These are phyloP conservation scores for Eristalis tenax DNA, from an alignment of 2,888 invertebrate genomes.

Conservation along the genomic window DNA sequence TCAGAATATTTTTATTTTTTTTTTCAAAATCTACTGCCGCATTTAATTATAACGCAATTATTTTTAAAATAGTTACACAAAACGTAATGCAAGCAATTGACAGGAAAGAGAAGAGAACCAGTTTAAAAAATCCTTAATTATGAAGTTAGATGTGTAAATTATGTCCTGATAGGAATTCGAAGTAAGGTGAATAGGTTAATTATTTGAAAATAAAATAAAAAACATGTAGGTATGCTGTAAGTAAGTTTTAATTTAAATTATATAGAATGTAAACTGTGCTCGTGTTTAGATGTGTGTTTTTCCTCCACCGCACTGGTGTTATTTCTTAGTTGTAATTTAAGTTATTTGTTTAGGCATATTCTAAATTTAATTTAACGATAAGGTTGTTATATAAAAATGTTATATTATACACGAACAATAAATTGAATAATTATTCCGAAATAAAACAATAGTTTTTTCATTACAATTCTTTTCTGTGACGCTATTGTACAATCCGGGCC, in stretches of 20 bases:
- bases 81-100: not conserved
- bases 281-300: slow-evolving; percentile 27
- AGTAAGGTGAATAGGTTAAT: slow-evolving; percentile 22
- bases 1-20: not conserved
- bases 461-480: too few relatives aligned
- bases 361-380: slow-evolving; percentile 27
- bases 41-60: not conserved
- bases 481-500: too few relatives aligned
- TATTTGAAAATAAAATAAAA: not conserved
- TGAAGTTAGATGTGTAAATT: not conserved
- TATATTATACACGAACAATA: slow-evolving; percentile 24
- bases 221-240: slow-evolving; percentile 1
- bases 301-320: slow-evolving; percentile 44
- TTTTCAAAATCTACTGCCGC: not conserved
- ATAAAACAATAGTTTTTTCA: not conserved
- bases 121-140: not conserved
- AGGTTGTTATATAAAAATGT: slow-evolving; percentile 47
- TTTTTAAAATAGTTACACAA: not conserved
- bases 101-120: not conserved
- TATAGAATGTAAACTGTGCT: slow-evolving; percentile 47
- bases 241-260: slow-evolving; percentile 10
- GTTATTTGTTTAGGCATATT: slow-evolving; percentile 12
- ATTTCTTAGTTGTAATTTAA: slow-evolving; percentile 30
- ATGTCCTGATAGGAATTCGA: not conserved
- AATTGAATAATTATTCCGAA: slow-evolving; percentile 34